Evolutionary conservation across 2,113 vertebrate species (phyloP), one percentile per base, ranked within the genome.

Genomic region (Tachycineta bicolor): DNA sequence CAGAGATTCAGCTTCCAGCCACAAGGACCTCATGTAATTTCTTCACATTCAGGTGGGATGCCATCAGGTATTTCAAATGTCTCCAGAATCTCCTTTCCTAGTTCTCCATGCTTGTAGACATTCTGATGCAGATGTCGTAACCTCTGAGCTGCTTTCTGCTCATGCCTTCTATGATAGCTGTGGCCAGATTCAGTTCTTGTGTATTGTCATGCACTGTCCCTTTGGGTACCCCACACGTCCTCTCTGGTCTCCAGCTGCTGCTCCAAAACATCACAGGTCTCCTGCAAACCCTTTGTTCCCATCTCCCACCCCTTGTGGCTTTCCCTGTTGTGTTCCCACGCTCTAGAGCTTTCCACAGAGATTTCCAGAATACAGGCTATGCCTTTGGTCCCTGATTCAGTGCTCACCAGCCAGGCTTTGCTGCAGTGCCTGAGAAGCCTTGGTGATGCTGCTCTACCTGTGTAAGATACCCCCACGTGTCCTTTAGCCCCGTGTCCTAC

Each of bases 81-180:
- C 43, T 23, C 23, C 31, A 46, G 65, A 58, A 74, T 18, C 20
- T 77, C 62, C 55, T 84, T 63, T 41, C 25, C 22, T 49, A 9
- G n/a, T 17, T 83, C 53, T 60, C 20, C 26, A 64, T 16, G 12
- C 7, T 7, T 49, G 50, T 14, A 44, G 46, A 31, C 4, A 26
- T 37, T 28, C 55, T 63, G 31, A 64, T 52, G 43, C 39, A 79
- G 10, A 47, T 0, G 0, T 28, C 39, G 15, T 3, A 49, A 20
- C 9, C 28, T 63, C 74, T 82, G 74, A 59, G 23, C 28, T 90
- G 47, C 41, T 79, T 71, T 71, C 21, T 33, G 28, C 33, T 58
- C 0, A 0, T 25, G 28, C 10, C 15, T 33, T 68, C 49, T 53
- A 2, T 31, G 5, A 20, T 4, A 59, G 14, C 52, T 50, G 23